Percentiles rank a stretch among this genome's conserved stretches.
phyloP scores from a whole-genome alignment of 37 sponge, comb jelly and placozoan species.

The Ephydatia muelleri region DNA sequence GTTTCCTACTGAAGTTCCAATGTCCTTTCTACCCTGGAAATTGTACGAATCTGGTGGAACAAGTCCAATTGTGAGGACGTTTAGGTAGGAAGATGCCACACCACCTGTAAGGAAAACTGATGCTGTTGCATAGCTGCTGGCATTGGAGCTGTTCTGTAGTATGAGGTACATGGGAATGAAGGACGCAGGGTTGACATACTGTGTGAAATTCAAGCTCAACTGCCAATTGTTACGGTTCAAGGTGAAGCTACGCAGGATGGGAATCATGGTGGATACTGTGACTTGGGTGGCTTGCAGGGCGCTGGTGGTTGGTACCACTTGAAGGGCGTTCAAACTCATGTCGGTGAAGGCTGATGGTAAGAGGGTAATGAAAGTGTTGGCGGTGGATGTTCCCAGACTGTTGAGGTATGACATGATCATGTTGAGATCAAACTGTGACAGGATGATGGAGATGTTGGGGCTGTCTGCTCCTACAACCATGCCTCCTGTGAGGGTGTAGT shows the following conservation, averaged over 20 bases:
- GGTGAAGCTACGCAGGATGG: constrained; percentile 47
- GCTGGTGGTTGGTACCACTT: constrained; percentile 10
- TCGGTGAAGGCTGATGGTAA: constrained; percentile 52
- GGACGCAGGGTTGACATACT: constrained; percentile 60
- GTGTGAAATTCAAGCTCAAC: constrained; percentile 74
- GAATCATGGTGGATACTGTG: constrained; percentile 40
- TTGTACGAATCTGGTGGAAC: constrained; percentile 38
- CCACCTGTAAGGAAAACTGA: constrained; percentile 58
- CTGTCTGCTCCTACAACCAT: constrained; percentile 44
- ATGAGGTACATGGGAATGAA: constrained; percentile 28
- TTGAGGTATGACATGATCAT: constrained; percentile 51
- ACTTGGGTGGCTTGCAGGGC: constrained; percentile 42
- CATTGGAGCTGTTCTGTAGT: constrained; percentile 33
- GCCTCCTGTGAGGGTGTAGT: constrained; percentile 73
- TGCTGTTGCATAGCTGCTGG: neutral
- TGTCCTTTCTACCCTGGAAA: constrained; percentile 45
- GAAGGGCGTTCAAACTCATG: constrained; percentile 59
- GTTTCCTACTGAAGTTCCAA: constrained; percentile 24
- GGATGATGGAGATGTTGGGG: constrained; percentile 44
- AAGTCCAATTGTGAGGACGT: constrained; percentile 47
- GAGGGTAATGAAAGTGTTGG: constrained; percentile 62
- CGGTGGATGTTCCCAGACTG: constrained; percentile 40
- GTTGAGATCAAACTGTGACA: constrained; percentile 74
- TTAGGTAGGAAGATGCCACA: constrained; percentile 42
- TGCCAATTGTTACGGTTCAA: constrained; percentile 74